Base-by-base conservation (phyloP, 2,113 vertebrate species). In the Neoarius graeffei region DNA sequence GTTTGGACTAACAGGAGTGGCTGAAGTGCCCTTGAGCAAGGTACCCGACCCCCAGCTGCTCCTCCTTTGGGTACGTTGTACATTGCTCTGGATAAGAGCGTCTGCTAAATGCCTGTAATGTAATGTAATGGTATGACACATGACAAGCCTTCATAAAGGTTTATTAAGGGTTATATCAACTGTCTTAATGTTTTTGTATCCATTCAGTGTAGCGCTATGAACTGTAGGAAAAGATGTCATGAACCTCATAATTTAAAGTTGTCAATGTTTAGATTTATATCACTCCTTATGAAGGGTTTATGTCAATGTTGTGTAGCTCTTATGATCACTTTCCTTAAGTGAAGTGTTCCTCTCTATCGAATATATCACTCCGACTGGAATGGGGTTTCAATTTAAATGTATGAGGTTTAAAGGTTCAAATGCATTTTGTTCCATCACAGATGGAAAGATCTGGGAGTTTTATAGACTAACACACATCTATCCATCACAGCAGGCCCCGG, bases 381-480 rank as follows among this genome's bases (percentile, higher is more conserved):
- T 42, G 79, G 23, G 77, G 15, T 81, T 81, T 35, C 62, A 23
- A 25, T 83, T 62, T 42, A 64, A 83, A 83, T 64, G 35, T 15
- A 48, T 48, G 25, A 62, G 57, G 59, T 50, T 62, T 64, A 64
- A 83, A 83, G 81, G n/a, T 81, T 81, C 27, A 81, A 23, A 81
- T 81, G 56, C 80, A 81, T 81, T 60, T 60, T 81, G 80, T 60
- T 81, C 60, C 19, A 60, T 81, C 80, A 60, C 17, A 81, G 81
- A 64, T n/a, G 81, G 59, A 66, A 83, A 83, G 35, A 83, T 66
- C 35, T 64, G 81, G 30, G 13, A 64, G 81, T 64, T 66, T 83
- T 66, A 64, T 83, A 50, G 81, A 64, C 81, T 83, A 83, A 83
- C 59, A 83, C 81, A 50, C 35, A 64, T 83, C 81, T 25, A 83